phyloP scores from a whole-genome alignment of 2,888 invertebrate species.

The Meloe dianella region DNA sequence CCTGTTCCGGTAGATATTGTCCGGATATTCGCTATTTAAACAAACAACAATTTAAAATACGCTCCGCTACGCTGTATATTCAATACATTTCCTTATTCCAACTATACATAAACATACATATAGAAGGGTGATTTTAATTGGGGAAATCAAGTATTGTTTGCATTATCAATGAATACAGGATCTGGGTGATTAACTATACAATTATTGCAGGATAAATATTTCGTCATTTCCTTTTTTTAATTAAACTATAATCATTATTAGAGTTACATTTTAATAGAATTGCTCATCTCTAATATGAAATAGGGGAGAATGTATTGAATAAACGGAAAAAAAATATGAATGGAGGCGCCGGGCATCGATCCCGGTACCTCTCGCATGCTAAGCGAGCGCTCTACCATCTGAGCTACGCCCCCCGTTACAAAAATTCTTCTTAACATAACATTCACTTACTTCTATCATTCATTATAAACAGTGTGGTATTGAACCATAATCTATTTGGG shows the following conservation, averaged over 20 bases:
- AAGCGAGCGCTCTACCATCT: constrained; percentile 66
- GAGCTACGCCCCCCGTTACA: constrained; percentile 58
- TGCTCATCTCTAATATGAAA: too few species aligned
- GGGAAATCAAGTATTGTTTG: background rate
- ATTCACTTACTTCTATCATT: too few species aligned
- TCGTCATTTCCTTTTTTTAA: background rate
- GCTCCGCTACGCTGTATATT: constrained; percentile 28
- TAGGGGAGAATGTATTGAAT: too few species aligned
- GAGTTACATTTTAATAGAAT: too few species aligned
- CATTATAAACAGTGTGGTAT: too few species aligned
- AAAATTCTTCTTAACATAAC: too few species aligned
- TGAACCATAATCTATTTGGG: too few species aligned
- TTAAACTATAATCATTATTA: too few species aligned
- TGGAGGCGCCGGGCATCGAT: constrained; percentile 61
- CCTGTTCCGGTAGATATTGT: constrained; percentile 33
- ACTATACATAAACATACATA: background rate
- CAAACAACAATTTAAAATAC: constrained; percentile 29
- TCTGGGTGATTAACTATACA: background rate
- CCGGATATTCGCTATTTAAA: constrained; percentile 34
- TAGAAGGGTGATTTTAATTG: background rate
- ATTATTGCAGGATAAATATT: background rate
- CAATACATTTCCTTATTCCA: background rate
- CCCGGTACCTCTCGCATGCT: constrained; percentile 66
- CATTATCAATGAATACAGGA: background rate
- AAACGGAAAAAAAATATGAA: background rate